Evolutionary conservation across 2,888 invertebrate species (phyloP), one percentile per base, ranked within the genome.

Genomic region (Drosophila koepferae): DNA sequence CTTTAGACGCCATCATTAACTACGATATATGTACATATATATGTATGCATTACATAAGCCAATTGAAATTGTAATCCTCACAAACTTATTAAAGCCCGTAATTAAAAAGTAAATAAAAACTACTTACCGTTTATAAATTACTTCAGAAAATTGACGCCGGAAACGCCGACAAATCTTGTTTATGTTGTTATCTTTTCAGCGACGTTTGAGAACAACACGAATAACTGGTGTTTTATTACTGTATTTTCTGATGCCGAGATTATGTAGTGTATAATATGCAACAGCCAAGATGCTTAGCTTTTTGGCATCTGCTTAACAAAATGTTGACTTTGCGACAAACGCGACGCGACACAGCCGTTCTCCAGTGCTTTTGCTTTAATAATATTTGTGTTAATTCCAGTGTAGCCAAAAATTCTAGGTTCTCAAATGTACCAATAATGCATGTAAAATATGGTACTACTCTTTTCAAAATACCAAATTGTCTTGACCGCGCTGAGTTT

Each of bases 341-440:
- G 72, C 81, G 63, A 58, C 77, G 61, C 81, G 77, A 40, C 66
- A 69, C 72, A 73, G 63, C 81, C 77, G 46, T 18, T 44, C 62
- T 41, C 61, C 28, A 63, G 62, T 56, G 80, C 56, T 44, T 80
- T 62, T n/a, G 43, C 54, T 72, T 77, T 4, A 59, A 43, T 54
- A 81, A 72, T 78, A 81, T 81, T 78, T 80, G 59, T 65, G 64
- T 61, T 36, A n/a, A 36, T 9, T 18, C 12, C 20, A 54, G 41
- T 72, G 66, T 62, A 46, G n/a, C 71, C 63, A 4, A 28, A 23
- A 23, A 1, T 7, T 7, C 4, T 2, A 10, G n/a, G 10, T 31
- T 3, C 23, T 1, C 3, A 55, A 46, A 65, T 55, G 55, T 77
- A 77, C 60, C 44, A 38, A 48, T 0, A 49, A 28, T 20, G 10